These are phyloP conservation scores for Osedax fenrisi DNA, from an alignment of 2,888 invertebrate species.

Conservation along the genomic window DNA sequence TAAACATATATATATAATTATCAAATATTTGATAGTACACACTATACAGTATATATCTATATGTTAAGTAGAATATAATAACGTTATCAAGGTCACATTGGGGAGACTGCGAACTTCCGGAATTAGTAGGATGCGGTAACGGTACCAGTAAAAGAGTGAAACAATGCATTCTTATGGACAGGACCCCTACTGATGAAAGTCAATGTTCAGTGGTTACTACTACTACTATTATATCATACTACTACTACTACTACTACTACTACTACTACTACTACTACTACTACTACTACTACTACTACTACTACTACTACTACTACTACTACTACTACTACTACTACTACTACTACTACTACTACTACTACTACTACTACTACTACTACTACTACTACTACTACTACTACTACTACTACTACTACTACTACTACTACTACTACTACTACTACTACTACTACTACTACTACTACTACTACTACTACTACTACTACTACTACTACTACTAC, in stretches of 20 bases:
- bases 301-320: constrained; percentile 22
- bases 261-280: constrained; percentile 20
- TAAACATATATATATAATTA: no score
- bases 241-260: constrained; percentile 14
- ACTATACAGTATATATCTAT: no score
- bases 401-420: constrained; percentile 11
- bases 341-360: constrained; percentile 34
- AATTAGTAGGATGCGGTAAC: neutral
- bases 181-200: neutral
- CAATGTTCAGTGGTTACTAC: neutral
- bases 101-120: neutral
- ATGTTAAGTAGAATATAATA: no score
- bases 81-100: neutral
- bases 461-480: neutral
- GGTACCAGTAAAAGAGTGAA: neutral
- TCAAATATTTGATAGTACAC: no score
- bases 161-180: neutral
- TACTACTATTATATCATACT: no score
- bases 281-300: constrained; percentile 15
- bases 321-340: constrained; percentile 30
- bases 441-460: neutral
- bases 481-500: neutral
- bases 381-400: constrained; percentile 34
- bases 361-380: constrained; percentile 35
- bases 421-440: constrained; percentile 8